phyloP scores from a whole-genome alignment of 2,113 vertebrate species.

The Irena cyanogastra region DNA sequence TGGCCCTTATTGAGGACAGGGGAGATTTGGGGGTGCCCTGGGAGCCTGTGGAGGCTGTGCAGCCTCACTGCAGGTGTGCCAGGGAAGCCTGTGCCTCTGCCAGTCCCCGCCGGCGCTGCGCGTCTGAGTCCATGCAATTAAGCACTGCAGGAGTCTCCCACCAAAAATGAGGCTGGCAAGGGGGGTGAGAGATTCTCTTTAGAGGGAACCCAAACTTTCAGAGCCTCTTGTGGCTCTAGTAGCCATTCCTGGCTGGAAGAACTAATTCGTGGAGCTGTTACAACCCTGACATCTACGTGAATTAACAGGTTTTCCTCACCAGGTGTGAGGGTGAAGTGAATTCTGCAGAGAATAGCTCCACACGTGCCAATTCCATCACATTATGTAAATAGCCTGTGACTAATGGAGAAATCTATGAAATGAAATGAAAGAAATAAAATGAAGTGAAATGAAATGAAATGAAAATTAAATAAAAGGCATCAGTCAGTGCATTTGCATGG shows the following conservation, averaged over 20 bases:
- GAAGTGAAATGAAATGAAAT: neutral
- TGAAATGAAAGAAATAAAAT: neutral
- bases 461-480: constrained; percentile 27
- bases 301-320: neutral
- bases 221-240: neutral
- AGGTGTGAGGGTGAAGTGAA: neutral
- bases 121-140: rapidly evolving
- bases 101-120: rapidly evolving
- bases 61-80: rapidly evolving
- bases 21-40: neutral
- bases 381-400: constrained; percentile 54
- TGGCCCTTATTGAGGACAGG: neutral
- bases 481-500: constrained; percentile 16
- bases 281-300: neutral
- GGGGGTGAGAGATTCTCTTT: neutral
- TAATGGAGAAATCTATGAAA: constrained; percentile 33
- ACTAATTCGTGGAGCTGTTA: neutral
- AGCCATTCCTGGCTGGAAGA: neutral
- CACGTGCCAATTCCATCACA: constrained; percentile 37
- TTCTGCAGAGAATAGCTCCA: neutral
- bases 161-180: neutral
- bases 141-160: neutral
- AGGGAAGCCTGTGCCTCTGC: neutral
- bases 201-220: neutral
- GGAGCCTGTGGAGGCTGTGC: neutral